Evolutionary conservation across 2,888 invertebrate species (phyloP), one percentile per base, ranked within the genome.

Genomic region (Amphipyra berbera): DNA sequence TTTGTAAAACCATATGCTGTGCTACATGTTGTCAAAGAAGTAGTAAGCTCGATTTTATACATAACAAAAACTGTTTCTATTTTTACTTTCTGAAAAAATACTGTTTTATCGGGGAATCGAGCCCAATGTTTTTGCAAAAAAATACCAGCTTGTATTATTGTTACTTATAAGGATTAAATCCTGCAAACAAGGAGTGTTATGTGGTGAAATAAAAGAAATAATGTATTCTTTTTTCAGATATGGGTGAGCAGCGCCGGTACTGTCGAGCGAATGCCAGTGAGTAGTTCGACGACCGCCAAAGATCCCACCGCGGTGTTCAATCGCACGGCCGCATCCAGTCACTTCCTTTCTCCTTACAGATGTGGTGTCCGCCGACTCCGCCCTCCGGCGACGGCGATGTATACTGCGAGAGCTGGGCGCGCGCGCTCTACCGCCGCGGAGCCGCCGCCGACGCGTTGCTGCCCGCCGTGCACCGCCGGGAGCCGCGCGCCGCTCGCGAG

Each of bases 301-400:
- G 21, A 21, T 21, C 1, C 21, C 21, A 21, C 21, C 21, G 21
- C 21, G 12, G 21, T 2, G 8, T 14, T 37, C 21, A n/a, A 33
- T 10, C 9, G 12, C 58, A 42, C 30, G 48, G 13, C 3, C 12
- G 21, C 41, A 37, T 45, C 12, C 50, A 12, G 57, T 27, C 13
- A 48, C 47, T 12, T 33, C 10, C 21, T 3, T 9, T 35, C 14
- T 9, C 52, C 55, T 76, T 83, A 79, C 91, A 99, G 99, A 96
- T 98, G 96, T 99, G 99, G 99, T 97, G 98, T 79, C 99, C 99
- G 57, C 99, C 99, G 61, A 99, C 99, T 15, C 99, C 99, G 62
- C 99, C 99, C 10, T 97, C 97, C 88, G 98, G 98, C 88, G 98
- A 98, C 83, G 97, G 97, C 85, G 99, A 99, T 90, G 92, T 98